Conservation (phyloP, 1,140 invertebrate genomes). For the Papilio machaon region DNA sequence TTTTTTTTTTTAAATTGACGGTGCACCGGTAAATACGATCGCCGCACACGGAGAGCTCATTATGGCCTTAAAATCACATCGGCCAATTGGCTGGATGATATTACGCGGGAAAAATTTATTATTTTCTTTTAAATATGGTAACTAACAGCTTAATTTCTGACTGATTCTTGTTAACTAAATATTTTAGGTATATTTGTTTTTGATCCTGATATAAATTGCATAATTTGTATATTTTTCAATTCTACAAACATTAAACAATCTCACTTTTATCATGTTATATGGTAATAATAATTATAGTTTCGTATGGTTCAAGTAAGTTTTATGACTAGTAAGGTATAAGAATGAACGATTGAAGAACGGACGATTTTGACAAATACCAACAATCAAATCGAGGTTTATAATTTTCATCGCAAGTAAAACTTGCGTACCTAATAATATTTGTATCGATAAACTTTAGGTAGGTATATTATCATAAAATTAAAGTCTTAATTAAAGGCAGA, state of each 20-base stretch:
- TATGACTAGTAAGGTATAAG: too few relatives aligned
- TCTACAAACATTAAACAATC: too few relatives aligned
- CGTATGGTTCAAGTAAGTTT: too few relatives aligned
- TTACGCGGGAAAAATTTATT: slow-evolving; percentile 43
- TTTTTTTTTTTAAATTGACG: slow-evolving; percentile 43
- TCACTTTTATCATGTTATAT: too few relatives aligned
- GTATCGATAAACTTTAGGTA: slow-evolving; percentile 24
- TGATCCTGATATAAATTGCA: not conserved
- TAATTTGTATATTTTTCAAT: too few relatives aligned
- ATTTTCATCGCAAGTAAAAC: not conserved
- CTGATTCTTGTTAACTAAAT: slow-evolving; percentile 43
- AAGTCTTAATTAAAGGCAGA: slow-evolving; percentile 43
- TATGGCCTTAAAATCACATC: slow-evolving; percentile 45
- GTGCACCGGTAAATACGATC: slow-evolving; percentile 33
- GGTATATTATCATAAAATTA: slow-evolving; percentile 36
- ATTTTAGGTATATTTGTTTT: slow-evolving; percentile 37
- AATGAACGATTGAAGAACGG: too few relatives aligned
- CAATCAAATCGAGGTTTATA: not conserved
- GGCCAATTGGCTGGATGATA: slow-evolving; percentile 46
- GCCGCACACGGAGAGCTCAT: slow-evolving; percentile 46
- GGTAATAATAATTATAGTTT: too few relatives aligned
- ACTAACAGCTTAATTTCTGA: slow-evolving; percentile 44
- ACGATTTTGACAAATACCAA: too few relatives aligned
- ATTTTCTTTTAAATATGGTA: slow-evolving; percentile 42
- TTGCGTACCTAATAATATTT: not conserved